Base-by-base conservation (phyloP, 1,140 invertebrate genomes). In the Heterodera carotae region DNA sequence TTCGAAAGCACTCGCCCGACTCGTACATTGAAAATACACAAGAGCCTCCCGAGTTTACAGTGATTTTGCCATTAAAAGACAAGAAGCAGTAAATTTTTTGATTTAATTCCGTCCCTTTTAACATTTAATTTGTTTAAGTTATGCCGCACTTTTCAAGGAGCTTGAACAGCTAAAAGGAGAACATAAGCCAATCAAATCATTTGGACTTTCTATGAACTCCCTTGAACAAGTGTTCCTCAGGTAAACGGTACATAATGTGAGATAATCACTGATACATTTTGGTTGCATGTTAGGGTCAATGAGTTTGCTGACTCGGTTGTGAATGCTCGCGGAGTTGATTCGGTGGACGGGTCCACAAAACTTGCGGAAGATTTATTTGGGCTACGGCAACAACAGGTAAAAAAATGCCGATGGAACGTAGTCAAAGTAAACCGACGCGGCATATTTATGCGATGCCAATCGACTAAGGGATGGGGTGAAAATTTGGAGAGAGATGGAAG, bases 221-320 rank as follows among this genome's bases (percentile, higher is more conserved):
- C 64, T 83, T n/a, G 82, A 83, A 67, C 82, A 83, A 81, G 83
- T 83, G 10, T 83, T 83, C 56, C 66, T 83, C 22, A 72, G 48
- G 69, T 80, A 62, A 69, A 22, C n/a, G n/a, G n/a, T n/a, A n/a
- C n/a, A 36, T 53, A 1, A 48, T 4, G 25, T n/a, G n/a, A n/a
- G n/a, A n/a, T n/a, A n/a, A n/a, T n/a, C n/a, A n/a, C n/a, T n/a
- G n/a, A n/a, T n/a, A n/a, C n/a, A n/a, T n/a, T n/a, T 43, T 31
- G 33, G 6, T 43, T 43, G 6, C 70, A 27, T 18, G 75, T 76
- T 25, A 81, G 79, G 53, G 82, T 85, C 5, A 82, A 77, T 31
- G 82, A 83, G 74, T n/a, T 81, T 10, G 82, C 68, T 60, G 83
- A 76, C 34, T n/a, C 80, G 7, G 29, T 15, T 29, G 62, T 34